Conservation (phyloP, 2,113 vertebrate species). For the Corythoichthys intestinalis region DNA sequence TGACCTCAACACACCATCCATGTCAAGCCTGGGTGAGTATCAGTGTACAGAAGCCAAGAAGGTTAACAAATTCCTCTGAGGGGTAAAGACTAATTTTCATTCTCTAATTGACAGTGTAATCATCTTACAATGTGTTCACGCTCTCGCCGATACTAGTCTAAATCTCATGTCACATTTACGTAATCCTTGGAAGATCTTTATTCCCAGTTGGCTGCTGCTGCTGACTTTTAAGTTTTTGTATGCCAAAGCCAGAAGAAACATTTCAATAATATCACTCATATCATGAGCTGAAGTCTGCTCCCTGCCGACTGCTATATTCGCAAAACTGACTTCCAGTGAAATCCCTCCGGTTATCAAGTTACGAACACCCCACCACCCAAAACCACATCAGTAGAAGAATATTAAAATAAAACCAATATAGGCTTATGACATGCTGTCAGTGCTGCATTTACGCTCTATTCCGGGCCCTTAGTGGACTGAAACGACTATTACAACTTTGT, state of each 20-base stretch:
- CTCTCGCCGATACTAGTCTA: slow-evolving; percentile 36
- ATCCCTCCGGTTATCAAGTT: slow-evolving; percentile 46
- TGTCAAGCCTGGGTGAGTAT: slow-evolving; percentile 12
- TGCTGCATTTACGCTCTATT: slow-evolving; percentile 24
- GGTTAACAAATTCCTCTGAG: slow-evolving; percentile 49
- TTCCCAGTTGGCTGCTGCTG: slow-evolving; percentile 29
- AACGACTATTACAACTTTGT: slow-evolving; percentile 55
- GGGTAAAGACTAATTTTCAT: slow-evolving; percentile 28
- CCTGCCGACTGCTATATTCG: slow-evolving; percentile 26
- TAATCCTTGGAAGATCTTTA: slow-evolving; percentile 57
- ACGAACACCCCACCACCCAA: slow-evolving; percentile 18
- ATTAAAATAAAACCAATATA: slow-evolving; percentile 48
- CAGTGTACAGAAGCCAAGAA: slow-evolving; percentile 33
- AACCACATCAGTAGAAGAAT: slow-evolving; percentile 40
- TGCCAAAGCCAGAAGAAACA: slow-evolving; percentile 33
- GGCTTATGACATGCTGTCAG: slow-evolving; percentile 49
- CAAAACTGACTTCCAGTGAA: slow-evolving; percentile 41
- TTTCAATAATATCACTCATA: slow-evolving; percentile 38
- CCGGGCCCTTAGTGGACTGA: slow-evolving; percentile 33
- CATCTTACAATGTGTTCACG: slow-evolving; percentile 36
- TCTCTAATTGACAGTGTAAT: slow-evolving; percentile 56
- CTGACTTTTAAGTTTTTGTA: slow-evolving; percentile 20
- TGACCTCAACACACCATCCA: slow-evolving; percentile 28
- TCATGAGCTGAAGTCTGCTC: slow-evolving; percentile 13
- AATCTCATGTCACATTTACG: slow-evolving; percentile 51